Base-by-base conservation (phyloP, 2,113 vertebrate species). In the Paracanthobrama guichenoti region DNA sequence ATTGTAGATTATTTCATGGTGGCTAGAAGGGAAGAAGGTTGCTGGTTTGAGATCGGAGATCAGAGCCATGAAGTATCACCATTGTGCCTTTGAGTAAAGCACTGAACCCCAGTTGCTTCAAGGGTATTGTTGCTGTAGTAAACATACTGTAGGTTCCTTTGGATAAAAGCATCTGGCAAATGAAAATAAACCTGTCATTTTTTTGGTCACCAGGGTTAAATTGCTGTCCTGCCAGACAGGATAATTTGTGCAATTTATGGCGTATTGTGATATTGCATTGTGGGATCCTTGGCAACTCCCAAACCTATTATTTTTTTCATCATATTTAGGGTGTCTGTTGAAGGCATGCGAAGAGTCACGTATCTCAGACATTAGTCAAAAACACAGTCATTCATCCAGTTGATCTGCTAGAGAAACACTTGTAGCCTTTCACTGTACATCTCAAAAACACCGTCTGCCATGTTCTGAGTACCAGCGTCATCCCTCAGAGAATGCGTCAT, bases 371-470 rank as follows among this genome's bases (percentile, higher is more conserved):
- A 35, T 67, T 50, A 67, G 44, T 80, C 14, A 80, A 79, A 28
- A 24, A 79, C 55, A 24, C 42, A 48, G 59, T 69, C 48, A 81
- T 71, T 66, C 6, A 50, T 55, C 48, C 46, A 69, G 74, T 82
- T 59, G 22, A 44, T 83, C 48, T 74, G 59, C 80, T 14, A 39
- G 72, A 71, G 18, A 48, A 78, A 80, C 78, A 64, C 59, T 81
- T 75, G 55, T 59, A 39, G 60, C 59, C 53, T 31, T 74, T 79
- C 66, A 83, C 59, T 76, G 59, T 50, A 79, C 48, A 62, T 83
- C 46, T 83, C 75, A 77, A 85, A 79, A 85, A 78, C 74, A 87
- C n/a, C 26, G 74, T 85, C 66, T 66, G 78, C 71, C 79, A 62
- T 26, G 69, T 84, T 78, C 62, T 53, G 64, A 78, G 53, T 59